Evolutionary conservation across 2,888 invertebrate species (phyloP), one percentile per base, ranked within the genome.

Genomic region (Patella caerulea): DNA sequence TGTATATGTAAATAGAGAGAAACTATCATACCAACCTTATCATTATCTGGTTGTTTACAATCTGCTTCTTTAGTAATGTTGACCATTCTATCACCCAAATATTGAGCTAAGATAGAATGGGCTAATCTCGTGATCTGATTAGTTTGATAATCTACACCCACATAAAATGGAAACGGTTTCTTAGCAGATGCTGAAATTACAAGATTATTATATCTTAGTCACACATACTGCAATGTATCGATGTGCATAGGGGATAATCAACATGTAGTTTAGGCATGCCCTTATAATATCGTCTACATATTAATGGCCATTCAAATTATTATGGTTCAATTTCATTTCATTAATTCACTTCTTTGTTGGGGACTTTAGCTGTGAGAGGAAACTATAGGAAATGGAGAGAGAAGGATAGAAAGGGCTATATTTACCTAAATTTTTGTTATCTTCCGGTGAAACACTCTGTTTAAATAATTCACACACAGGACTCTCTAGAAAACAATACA

Each of bases 381-480:
- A 24, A 24, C 24, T 1, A 24, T 24, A 24, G 24, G 24, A 24
- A 24, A 0, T 24, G 24, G 24, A 24, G 24, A 24, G 24, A 24
- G 24, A 24, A 24, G 24, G 24, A 24, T 24, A 24, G 24, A 24
- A 24, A 24, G 0, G 24, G 24, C 24, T 24, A 24, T 45, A 45
- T 45, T 77, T 72, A 84, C 84, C 74, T 9, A 84, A 77, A 15
- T 72, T 76, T 11, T 82, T 71, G 0, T 73, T 79, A 79, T 83
- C 79, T n/a, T 79, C 80, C 12, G 80, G 72, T 29, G 80, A 78
- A 12, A 89, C 74, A 65, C 84, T 83, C 59, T 83, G 81, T 17
- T 83, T 79, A 79, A 90, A 88, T 54, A 90, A 81, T 69, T 87
- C 88, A 83, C 89, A 90, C 52, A 86, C 82, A 3, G 86, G 85